Base-by-base conservation (phyloP, 1,140 invertebrate genomes). In the Oryctes rhinoceros region DNA sequence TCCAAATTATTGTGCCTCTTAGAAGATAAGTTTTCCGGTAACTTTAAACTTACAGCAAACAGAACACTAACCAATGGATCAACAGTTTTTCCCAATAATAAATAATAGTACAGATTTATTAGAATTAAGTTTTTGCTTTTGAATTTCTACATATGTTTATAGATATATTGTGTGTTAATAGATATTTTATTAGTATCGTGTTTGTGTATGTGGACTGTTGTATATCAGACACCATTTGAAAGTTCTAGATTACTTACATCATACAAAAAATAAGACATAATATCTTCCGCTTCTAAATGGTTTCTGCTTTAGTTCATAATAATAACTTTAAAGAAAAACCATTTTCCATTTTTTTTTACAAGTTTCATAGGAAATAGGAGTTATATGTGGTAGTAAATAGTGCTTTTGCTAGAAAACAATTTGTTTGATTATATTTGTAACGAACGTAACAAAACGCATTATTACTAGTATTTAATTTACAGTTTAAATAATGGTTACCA, bases 61-160 rank as follows among this genome's bases (percentile, higher is more conserved):
- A 30, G 24, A 30, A 30, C 24, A 30, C 24, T 30, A 44, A 44
- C 9, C 9, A 71, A 71, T 71, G 13, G 24, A 35, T 71, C 65
- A 24, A 35, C 65, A 37, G 9, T 71, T 24, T 71, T 71, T 71
- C 20, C 35, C 65, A 10, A 24, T 11, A 24, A 37, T 24, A 15
- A 71, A 71, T 71, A 71, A 35, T 71, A 71, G 65, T 71, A 71
- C 13, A 71, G 35, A 35, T 71, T 37, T 71, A 4, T 71, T 20
- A 71, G 65, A 71, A 71, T 62, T 62, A 62, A 20, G 24, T 71
- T 20, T 30, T 71, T 37, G 20, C 24, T 30, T 71, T 71, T 37
- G 3, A 35, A 7, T 71, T 71, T 71, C 35, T 71, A 11, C 7
- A 18, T 15, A 15, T 71, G 65, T 35, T 71, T 24, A 71, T 71